Base-by-base conservation (phyloP, 1,140 invertebrate genomes). In the Vollenhovia emeryi region DNA sequence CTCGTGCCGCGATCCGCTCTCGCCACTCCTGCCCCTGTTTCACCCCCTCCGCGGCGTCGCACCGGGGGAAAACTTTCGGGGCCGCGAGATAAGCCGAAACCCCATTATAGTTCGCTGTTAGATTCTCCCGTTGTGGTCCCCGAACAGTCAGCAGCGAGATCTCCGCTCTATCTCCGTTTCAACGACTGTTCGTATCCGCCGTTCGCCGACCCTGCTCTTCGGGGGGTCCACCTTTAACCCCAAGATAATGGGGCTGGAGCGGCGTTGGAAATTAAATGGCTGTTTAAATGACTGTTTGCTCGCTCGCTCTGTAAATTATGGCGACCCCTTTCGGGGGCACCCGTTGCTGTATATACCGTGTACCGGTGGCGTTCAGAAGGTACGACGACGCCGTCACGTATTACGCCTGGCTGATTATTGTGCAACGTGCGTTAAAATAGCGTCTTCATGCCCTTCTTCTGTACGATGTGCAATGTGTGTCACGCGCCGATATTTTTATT, bases 251-350 rank as follows among this genome's bases (percentile, higher is more conserved):
- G 62, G 36, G 75, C 60, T 55, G 64, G 24, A 76, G 71, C 18
- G 48, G 36, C 62, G 85, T 80, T 71, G 84, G 92, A 93, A 91
- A 92, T 93, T 92, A 92, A 93, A 93, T 87, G 92, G 92, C 85
- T 90, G 91, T n/a, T n/a, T n/a, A n/a, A n/a, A n/a, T n/a, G n/a
- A n/a, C n/a, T 36, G 33, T 93, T 89, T 90, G 85, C 50, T 87
- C 87, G 90, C 86, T 89, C 89, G 90, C 91, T 91, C 91, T 84
- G 91, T 93, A 92, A 93, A 92, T 93, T 91, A 92, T 92, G 85
- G 68, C 24, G 60, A 80, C 69, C 85, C 50, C 87, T 85, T 85
- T 89, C 66, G 50, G 27, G 43, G 50, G 57, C 48, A 80, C 55
- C 21, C 76, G 24, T 73, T 57, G 71, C 64, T 78, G 48, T 87